Percentiles rank a stretch among this genome's conserved stretches.
These are phyloP conservation scores for Brachionus manjavacas DNA, from an alignment of 1,140 invertebrate species.

Conservation along the genomic window DNA sequence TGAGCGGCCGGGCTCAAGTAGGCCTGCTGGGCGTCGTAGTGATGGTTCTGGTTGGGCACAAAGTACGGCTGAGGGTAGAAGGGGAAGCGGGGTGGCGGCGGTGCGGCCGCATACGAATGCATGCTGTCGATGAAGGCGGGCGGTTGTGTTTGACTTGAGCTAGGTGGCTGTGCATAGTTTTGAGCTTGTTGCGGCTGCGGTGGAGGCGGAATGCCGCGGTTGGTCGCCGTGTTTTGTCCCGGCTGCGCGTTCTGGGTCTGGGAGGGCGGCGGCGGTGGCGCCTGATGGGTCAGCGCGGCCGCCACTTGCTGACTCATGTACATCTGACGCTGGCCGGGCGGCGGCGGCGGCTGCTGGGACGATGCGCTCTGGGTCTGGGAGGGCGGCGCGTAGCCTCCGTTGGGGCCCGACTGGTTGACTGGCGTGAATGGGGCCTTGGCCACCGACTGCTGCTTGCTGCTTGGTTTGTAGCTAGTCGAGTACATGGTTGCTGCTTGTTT, in stretches of 20 bases:
- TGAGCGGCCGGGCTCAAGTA: not conserved
- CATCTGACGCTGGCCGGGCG: not conserved
- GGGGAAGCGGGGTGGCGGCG: not conserved
- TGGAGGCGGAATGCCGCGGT: not conserved
- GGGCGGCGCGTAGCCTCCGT: not conserved
- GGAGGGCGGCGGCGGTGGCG: not conserved
- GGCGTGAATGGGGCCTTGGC: not conserved
- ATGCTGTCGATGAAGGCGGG: not conserved
- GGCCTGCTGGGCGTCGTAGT: not conserved
- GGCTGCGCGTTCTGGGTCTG: not conserved
- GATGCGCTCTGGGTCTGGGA: not conserved
- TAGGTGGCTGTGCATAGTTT: not conserved
- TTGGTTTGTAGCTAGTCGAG: not conserved
- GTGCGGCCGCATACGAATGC: not conserved
- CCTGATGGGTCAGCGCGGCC: not conserved
- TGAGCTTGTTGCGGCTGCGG: not conserved
- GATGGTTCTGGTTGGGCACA: not conserved
- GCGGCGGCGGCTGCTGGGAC: not conserved
- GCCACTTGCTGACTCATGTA: slow-evolving; percentile 15
- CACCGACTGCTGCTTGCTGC: not conserved
- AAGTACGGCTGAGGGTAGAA: not conserved
- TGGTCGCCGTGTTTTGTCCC: not conserved
- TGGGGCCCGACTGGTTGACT: not conserved
- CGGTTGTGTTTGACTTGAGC: not conserved
- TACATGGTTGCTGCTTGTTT: not conserved